These are phyloP conservation scores for Drosophila neoperkinsi DNA, from an alignment of 2,888 invertebrate species.

Conservation along the genomic window DNA sequence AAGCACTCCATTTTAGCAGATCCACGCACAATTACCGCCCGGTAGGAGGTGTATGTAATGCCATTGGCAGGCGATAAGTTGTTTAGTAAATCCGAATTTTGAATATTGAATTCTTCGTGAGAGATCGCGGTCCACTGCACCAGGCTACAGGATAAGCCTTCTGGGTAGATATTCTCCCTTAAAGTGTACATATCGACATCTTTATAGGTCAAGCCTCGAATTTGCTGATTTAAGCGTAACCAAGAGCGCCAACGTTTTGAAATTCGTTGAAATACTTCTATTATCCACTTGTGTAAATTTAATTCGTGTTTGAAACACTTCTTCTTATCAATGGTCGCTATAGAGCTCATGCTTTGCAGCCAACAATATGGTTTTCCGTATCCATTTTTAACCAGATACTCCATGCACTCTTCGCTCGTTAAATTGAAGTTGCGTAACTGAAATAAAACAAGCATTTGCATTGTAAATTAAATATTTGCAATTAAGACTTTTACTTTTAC, in stretches of 20 bases:
- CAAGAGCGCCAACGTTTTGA: slow-evolving; percentile 91
- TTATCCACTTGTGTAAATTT: slow-evolving; percentile 87
- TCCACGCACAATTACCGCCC: slow-evolving; percentile 92
- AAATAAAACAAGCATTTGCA: background rate
- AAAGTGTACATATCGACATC: slow-evolving; percentile 75
- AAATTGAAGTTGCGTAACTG: slow-evolving; percentile 50
- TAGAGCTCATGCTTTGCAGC: slow-evolving; percentile 95
- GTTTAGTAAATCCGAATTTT: slow-evolving; percentile 49
- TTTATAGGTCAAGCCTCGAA: slow-evolving; percentile 87
- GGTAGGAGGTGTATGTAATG: slow-evolving; percentile 90
- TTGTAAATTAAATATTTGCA: background rate
- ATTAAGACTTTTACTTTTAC: background rate
- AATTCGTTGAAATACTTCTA: slow-evolving; percentile 90
- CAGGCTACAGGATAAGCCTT: slow-evolving; percentile 87
- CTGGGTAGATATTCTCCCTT: slow-evolving; percentile 70
- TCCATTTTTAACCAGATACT: slow-evolving; percentile 83
- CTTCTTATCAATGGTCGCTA: slow-evolving; percentile 89
- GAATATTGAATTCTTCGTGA: slow-evolving; percentile 87
- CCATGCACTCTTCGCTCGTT: slow-evolving; percentile 46
- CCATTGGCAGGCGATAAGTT: slow-evolving; percentile 64
- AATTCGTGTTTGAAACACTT: slow-evolving; percentile 57
- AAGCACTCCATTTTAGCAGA: slow-evolving; percentile 92
- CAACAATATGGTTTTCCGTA: slow-evolving; percentile 94
- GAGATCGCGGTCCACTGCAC: slow-evolving; percentile 90
- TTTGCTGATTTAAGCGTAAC: slow-evolving; percentile 91